These are phyloP conservation scores for Drosophila neutralis DNA, from an alignment of 2,888 invertebrate genomes.

Conservation along the genomic window DNA sequence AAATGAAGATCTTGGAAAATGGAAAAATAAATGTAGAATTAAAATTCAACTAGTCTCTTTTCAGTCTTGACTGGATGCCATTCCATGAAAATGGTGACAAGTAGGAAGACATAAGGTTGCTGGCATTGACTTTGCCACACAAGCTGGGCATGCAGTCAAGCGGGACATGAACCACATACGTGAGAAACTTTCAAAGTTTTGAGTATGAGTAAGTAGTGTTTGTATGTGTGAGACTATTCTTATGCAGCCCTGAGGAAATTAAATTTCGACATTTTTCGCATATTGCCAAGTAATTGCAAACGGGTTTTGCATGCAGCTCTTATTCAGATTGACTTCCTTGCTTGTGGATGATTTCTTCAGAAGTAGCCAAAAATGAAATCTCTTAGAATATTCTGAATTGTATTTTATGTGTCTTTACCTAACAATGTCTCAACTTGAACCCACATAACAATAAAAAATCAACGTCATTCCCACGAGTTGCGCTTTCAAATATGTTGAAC, in stretches of 20 bases:
- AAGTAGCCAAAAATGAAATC: not conserved
- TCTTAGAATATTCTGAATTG: not conserved
- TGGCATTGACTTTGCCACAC: constrained; percentile 41
- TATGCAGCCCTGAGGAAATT: constrained; percentile 38
- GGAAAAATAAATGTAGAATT: not conserved
- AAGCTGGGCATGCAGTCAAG: constrained; percentile 43
- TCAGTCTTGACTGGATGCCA: not conserved
- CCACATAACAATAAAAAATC: constrained; percentile 57
- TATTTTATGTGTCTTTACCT: not conserved
- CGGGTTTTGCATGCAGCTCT: constrained; percentile 27
- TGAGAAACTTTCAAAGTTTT: constrained; percentile 10
- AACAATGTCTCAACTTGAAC: not conserved
- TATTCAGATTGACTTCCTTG: constrained; percentile 30
- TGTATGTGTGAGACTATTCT: constrained; percentile 9
- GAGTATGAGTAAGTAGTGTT: not conserved
- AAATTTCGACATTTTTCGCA: constrained; percentile 67
- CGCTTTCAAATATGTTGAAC: constrained; percentile 34
- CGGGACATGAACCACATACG: constrained; percentile 29
- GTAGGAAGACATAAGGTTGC: constrained; percentile 16
- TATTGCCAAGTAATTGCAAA: constrained; percentile 64
- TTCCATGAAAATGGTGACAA: constrained; percentile 16
- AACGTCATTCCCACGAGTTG: constrained; percentile 56
- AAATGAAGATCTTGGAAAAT: not conserved
- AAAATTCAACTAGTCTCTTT: not conserved
- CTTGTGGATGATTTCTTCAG: constrained; percentile 9